Conservation (phyloP, 1,140 invertebrate species). For the Cherax quadricarinatus region DNA sequence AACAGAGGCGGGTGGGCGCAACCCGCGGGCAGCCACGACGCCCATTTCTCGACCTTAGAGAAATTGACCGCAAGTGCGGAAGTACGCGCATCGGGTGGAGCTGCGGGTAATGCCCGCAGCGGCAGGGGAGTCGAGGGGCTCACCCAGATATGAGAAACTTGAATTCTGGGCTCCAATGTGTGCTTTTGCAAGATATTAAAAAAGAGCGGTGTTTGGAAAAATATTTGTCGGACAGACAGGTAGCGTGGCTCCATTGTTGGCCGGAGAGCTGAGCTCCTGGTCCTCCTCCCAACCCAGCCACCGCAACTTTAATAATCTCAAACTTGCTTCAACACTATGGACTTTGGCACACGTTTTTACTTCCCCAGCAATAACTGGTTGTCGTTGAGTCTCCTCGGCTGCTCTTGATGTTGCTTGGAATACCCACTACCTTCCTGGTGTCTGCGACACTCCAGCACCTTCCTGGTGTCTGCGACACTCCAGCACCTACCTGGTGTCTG, state of each 20-base stretch:
- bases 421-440: too few species aligned
- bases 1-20: slow-evolving; percentile 36
- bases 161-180: slow-evolving; percentile 58
- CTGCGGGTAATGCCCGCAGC: too few species aligned
- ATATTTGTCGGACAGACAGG: slow-evolving; percentile 65
- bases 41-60: neutral
- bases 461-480: too few species aligned
- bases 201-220: slow-evolving; percentile 68
- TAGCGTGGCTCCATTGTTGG: neutral
- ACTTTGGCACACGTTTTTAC: too few species aligned
- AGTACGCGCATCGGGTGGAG: neutral
- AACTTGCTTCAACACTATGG: slow-evolving; percentile 22
- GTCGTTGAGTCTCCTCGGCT: too few species aligned
- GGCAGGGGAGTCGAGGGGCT: slow-evolving; percentile 27
- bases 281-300: neutral
- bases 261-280: neutral
- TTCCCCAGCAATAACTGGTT: too few species aligned
- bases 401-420: too few species aligned
- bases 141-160: slow-evolving; percentile 65
- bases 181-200: slow-evolving; percentile 71
- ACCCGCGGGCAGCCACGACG: neutral
- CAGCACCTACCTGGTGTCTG: too few species aligned
- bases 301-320: slow-evolving; percentile 18
- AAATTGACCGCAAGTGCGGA: neutral
- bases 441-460: too few species aligned